phyloP scores from a whole-genome alignment of 2,888 invertebrate species.

The Eretmocerus hayati region DNA sequence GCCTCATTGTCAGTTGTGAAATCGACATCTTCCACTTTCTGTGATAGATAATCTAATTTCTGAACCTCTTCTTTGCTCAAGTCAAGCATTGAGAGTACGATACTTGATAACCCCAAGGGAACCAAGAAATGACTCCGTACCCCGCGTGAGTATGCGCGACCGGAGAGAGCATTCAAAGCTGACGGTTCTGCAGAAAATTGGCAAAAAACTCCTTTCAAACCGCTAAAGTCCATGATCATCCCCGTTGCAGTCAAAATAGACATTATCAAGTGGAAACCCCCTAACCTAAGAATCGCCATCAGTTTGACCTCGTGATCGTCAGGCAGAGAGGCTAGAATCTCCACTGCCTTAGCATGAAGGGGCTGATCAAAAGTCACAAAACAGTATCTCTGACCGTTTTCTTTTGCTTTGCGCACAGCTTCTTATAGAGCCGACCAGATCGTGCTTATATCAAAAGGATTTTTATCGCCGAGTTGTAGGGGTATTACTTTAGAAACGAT shows the following conservation, averaged over 20 bases:
- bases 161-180: slow-evolving; percentile 24
- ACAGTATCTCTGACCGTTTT: background rate
- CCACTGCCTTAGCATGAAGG: background rate
- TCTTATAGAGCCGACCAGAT: background rate
- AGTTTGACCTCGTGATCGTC: background rate
- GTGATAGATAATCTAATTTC: background rate
- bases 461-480: background rate
- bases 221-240: slow-evolving; percentile 41
- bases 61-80: background rate
- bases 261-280: slow-evolving; percentile 30
- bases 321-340: background rate
- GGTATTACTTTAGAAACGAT: background rate
- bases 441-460: background rate
- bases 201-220: slow-evolving; percentile 32
- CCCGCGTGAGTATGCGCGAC: slow-evolving; percentile 11
- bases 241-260: slow-evolving; percentile 40
- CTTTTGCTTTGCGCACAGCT: background rate
- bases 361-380: slow-evolving; percentile 1
- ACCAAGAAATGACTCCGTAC: slow-evolving; percentile 10
- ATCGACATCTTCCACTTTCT: background rate
- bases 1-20: background rate
- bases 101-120: background rate
- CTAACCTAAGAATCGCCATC: slow-evolving; percentile 14
- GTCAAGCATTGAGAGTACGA: background rate
- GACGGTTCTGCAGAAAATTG: slow-evolving; percentile 28